Conservation (phyloP, 1,140 invertebrate species). For the Lordiphosa stackelbergi region DNA sequence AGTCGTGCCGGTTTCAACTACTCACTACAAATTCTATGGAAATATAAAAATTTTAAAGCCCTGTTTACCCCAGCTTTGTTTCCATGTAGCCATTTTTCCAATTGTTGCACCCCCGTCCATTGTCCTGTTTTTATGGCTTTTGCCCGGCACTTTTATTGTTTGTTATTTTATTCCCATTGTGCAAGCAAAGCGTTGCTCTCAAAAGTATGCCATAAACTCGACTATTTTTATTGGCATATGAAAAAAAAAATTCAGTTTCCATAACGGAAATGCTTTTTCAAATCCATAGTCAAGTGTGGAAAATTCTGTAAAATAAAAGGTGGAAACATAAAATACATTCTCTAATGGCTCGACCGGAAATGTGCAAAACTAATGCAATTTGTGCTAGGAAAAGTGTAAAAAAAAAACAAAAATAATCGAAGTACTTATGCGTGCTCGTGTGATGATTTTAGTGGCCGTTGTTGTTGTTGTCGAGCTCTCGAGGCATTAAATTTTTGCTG, state of each 20-base stretch:
- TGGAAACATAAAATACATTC: constrained; percentile 41
- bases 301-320: constrained; percentile 18
- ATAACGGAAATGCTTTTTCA: constrained; percentile 24
- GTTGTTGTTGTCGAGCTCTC: constrained; percentile 5
- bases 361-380: constrained; percentile 64
- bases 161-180: no score
- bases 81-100: no score
- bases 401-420: not conserved
- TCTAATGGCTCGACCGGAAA: constrained; percentile 26
- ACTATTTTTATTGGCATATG: constrained; percentile 43
- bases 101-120: no score
- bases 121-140: no score
- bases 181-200: constrained; percentile 2
- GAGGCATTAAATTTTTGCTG: constrained; percentile 29
- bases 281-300: constrained; percentile 5
- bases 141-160: no score
- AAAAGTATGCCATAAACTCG: constrained; percentile 43
- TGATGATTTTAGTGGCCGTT: not conserved
- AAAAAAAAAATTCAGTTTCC: constrained; percentile 41
- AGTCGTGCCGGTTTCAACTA: no score
- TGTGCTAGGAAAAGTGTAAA: constrained; percentile 10
- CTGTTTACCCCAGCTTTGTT: no score
- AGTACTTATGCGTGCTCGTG: constrained; percentile 7
- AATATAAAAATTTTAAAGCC: no score
- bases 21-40: no score